Evolutionary conservation across 1,140 invertebrate genomes (phyloP).

Genomic region (Drosophila santomea): DNA sequence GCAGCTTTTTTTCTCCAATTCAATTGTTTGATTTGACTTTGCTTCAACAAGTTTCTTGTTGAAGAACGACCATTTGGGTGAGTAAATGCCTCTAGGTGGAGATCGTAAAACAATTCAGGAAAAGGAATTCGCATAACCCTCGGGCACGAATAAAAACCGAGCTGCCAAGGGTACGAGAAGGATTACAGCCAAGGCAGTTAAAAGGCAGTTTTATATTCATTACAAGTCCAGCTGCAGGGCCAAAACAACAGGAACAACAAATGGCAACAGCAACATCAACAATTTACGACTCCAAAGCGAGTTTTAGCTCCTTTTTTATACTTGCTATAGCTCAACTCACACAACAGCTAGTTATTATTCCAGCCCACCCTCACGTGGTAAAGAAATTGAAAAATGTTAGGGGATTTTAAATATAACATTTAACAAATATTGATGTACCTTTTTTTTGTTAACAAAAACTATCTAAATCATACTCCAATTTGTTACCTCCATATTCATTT

Average conservation of each 20-base stretch:
- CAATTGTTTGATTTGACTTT: constrained; percentile 29
- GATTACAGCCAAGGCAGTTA: constrained; percentile 56
- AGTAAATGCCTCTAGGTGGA: constrained; percentile 7
- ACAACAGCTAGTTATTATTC: constrained; percentile 18
- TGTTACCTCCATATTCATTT: too few relatives aligned
- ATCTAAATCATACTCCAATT: too few relatives aligned
- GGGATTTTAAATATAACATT: not conserved
- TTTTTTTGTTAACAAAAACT: not conserved
- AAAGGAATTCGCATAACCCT: constrained; percentile 51
- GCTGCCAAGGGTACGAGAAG: not conserved
- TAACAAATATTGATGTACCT: not conserved
- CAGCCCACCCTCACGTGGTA: constrained; percentile 15
- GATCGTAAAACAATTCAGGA: constrained; percentile 47
- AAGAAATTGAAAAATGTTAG: constrained; percentile 10
- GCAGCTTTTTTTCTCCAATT: constrained; percentile 35
- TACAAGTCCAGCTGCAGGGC: constrained; percentile 46
- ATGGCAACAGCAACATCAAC: constrained; percentile 54
- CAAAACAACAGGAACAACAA: constrained; percentile 28
- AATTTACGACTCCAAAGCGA: constrained; percentile 69
- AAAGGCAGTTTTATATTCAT: constrained; percentile 75
- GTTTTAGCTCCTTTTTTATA: constrained; percentile 58
- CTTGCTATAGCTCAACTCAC: constrained; percentile 39
- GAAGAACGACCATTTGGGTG: constrained; percentile 7
- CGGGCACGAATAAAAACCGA: constrained; percentile 30
- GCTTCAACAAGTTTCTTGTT: constrained; percentile 69